Conservation (phyloP, 2,113 vertebrate species). For the Lamprologus tigripictilis region DNA sequence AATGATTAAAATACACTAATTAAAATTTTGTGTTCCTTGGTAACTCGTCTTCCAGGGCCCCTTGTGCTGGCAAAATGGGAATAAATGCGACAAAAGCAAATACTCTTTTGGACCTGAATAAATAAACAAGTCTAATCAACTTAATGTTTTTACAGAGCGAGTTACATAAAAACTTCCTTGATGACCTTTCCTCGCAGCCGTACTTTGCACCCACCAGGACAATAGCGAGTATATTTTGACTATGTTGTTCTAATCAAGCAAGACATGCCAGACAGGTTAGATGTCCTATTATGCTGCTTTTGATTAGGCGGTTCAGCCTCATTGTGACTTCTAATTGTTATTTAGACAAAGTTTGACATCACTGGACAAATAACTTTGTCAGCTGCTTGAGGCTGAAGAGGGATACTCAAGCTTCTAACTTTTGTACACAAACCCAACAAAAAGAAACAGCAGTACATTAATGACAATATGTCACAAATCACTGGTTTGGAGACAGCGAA, state of each 20-base stretch:
- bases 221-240: slow-evolving; percentile 14
- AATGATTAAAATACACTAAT: slow-evolving; percentile 99
- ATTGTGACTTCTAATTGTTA: slow-evolving; percentile 11
- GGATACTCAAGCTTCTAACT: background rate
- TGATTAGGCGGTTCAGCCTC: slow-evolving; percentile 9
- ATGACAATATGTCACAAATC: background rate
- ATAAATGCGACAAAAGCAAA: slow-evolving; percentile 99
- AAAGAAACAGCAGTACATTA: background rate
- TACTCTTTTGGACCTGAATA: slow-evolving; percentile 88
- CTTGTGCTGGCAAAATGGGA: slow-evolving; percentile 99
- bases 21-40: slow-evolving; percentile 99
- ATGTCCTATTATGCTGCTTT: slow-evolving; percentile 14
- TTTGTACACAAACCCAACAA: background rate
- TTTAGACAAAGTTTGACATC: slow-evolving; percentile 21
- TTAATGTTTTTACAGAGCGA: slow-evolving; percentile 61
- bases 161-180: slow-evolving; percentile 58
- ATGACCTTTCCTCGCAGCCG: slow-evolving; percentile 48
- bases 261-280: slow-evolving; percentile 26
- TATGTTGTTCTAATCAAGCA: slow-evolving; percentile 24
- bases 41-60: slow-evolving; percentile 99
- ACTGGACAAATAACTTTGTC: slow-evolving; percentile 1
- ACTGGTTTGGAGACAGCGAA: background rate
- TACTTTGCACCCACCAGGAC: slow-evolving; percentile 28
- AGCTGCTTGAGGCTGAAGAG: background rate
- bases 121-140: slow-evolving; percentile 93